Base-by-base conservation (phyloP, 92 coral and sea anemone species). In the Porites evermanni region DNA sequence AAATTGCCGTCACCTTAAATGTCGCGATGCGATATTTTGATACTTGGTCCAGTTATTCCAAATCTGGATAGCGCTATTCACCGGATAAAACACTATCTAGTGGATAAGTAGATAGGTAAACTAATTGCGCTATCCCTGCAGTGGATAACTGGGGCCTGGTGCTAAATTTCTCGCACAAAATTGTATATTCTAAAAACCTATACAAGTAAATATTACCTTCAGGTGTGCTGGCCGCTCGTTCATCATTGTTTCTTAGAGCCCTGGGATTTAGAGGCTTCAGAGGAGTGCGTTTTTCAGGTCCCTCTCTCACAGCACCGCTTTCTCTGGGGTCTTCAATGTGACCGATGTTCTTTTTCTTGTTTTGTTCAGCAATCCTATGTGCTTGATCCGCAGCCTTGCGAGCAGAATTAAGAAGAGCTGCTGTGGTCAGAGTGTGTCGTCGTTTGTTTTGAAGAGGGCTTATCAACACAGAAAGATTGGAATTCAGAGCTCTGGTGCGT, bases 181-280 rank as follows among this genome's bases (percentile, higher is more conserved):
- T 23, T 79, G 44, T 60, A 56, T 14, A 56, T 11, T 56, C 14
- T 56, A 14, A 56, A 56, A 56, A 56, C 61, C 61, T 11, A 56
- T 11, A 56, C 26, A 76, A n/a, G n/a, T 44, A 19, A 11, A 19
- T 1, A 60, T 71, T 83, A 94, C 98, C 98, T 83, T 91, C 95
- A 8, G 98, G 98, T 8, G 98, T 95, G 78, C 98, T 95, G 26
- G 98, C 94, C 21, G 96, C 98, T 14, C 98, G 90, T 12, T 80
- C 81, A 65, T 77, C 74, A 88, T 75, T 69, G 18, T 65, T 71
- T 59, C 66, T 80, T 19, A 50, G 79, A 2, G 64, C 66, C 65
- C 54, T 60, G n/a, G 73, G 23, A 83, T 85, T 85, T 16, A 78
- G 10, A 52, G 88, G 70, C 77, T 77, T 85, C 19, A 85, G 53